A percentile compares a stretch with the other conserved stretches of the same genome.
Conservation (phyloP, 2,888 invertebrate species). For the Mayetiola destructor region DNA sequence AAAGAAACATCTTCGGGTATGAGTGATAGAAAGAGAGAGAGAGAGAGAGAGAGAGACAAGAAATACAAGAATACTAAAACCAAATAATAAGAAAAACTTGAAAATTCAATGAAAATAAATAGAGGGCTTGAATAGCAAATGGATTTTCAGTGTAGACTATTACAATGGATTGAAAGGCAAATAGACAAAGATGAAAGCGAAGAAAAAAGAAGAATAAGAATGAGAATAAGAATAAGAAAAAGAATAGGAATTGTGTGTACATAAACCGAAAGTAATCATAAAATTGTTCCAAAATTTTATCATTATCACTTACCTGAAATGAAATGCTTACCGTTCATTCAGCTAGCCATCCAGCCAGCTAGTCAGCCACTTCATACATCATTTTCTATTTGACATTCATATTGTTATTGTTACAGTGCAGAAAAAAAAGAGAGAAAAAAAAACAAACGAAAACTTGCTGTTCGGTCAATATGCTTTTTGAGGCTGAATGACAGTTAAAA, state of each 20-base stretch:
- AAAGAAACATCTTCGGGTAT: neutral
- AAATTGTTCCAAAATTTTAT: conserved; percentile 8
- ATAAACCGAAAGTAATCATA: neutral
- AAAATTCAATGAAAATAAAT: neutral
- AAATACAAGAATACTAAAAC: neutral
- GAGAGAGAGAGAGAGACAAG: neutral
- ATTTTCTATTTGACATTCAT: conserved; percentile 1
- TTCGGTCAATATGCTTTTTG: neutral
- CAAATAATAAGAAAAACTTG: neutral
- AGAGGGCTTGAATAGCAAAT: neutral
- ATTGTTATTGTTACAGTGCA: no score
- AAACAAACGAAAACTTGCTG: no score
- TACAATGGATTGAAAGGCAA: neutral
- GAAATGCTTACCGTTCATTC: neutral
- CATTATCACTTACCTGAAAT: conserved; percentile 12
- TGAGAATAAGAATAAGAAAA: neutral
- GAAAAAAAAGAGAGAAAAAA: no score
- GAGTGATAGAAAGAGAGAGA: neutral
- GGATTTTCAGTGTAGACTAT: conserved; percentile 1
- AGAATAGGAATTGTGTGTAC: no score
- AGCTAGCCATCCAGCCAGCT: no score
- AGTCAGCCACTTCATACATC: no score
- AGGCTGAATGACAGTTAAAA: no score
- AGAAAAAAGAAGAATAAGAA: neutral
- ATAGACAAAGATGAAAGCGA: neutral